These are phyloP conservation scores for Pogonocherus hispidulus DNA, from an alignment of 2,888 invertebrate genomes.

Conservation along the genomic window DNA sequence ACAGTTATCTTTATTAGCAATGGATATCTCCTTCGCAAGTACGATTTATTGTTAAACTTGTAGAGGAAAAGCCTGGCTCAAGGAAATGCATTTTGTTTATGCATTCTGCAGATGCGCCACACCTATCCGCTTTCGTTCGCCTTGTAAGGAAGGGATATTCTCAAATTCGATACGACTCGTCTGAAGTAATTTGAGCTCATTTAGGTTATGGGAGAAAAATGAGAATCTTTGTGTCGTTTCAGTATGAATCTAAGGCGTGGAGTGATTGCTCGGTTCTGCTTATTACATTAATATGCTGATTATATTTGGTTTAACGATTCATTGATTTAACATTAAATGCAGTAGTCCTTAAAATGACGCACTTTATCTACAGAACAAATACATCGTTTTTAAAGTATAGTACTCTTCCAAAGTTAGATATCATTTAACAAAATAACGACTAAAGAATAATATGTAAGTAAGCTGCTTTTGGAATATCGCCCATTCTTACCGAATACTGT, in stretches of 20 bases:
- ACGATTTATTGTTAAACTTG: neutral
- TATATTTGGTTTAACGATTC: too few species aligned
- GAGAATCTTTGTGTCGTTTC: neutral
- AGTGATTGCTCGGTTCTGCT: too few species aligned
- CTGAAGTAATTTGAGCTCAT: neutral
- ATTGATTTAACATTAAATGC: too few species aligned
- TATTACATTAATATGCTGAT: neutral
- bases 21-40: neutral
- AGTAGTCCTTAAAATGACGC: too few species aligned
- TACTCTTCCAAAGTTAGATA: too few species aligned
- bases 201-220: neutral
- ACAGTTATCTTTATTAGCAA: neutral
- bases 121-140: neutral
- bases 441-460: too few species aligned
- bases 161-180: neutral
- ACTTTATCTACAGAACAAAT: too few species aligned
- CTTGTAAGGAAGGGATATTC: neutral
- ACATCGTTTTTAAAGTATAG: too few species aligned
- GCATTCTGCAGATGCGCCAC: neutral
- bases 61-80: neutral
- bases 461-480: too few species aligned
- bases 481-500: too few species aligned
- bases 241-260: too few species aligned
- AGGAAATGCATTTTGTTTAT: neutral
- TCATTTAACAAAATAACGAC: too few species aligned